phyloP scores from a whole-genome alignment of 2,888 invertebrate genomes.

The Uloborus plumipes region DNA sequence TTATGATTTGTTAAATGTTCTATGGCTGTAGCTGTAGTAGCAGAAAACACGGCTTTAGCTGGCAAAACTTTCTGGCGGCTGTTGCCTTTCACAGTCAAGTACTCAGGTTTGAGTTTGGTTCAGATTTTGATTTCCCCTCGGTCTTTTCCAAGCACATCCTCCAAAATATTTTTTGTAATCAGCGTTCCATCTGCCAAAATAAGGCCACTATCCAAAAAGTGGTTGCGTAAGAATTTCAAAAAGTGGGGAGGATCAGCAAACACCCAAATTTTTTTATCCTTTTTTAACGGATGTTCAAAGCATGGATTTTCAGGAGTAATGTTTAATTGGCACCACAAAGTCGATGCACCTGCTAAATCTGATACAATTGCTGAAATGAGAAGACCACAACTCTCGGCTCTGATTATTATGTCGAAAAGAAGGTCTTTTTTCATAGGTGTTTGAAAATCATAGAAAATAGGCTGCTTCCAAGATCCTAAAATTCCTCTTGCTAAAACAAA shows the following conservation, averaged over 20 bases:
- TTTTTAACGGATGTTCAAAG: background rate
- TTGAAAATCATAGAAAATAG: conserved; percentile 12
- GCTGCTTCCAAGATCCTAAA: background rate
- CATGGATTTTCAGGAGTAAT: background rate
- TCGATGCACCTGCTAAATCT: background rate
- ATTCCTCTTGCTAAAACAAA: conserved; percentile 17
- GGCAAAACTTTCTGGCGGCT: conserved; percentile 7
- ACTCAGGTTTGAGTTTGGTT: background rate
- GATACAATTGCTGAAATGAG: background rate
- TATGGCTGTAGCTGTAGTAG: background rate
- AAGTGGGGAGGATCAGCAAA: conserved; percentile 9
- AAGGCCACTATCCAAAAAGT: conserved; percentile 3
- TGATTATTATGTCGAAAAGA: background rate
- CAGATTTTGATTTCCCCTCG: conserved; percentile 4
- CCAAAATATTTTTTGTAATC: background rate
- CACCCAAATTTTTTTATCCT: background rate
- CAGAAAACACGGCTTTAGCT: conserved; percentile 13
- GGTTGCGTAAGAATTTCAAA: conserved; percentile 5
- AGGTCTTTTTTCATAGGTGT: background rate
- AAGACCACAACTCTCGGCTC: background rate
- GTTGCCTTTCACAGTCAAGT: background rate
- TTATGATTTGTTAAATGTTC: background rate
- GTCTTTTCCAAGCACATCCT: background rate
- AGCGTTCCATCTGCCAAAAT: background rate
- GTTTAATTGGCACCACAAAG: conserved; percentile 3